These are phyloP conservation scores for Acromyrmex echinatior DNA, from an alignment of 1,140 invertebrate genomes.

Conservation along the genomic window DNA sequence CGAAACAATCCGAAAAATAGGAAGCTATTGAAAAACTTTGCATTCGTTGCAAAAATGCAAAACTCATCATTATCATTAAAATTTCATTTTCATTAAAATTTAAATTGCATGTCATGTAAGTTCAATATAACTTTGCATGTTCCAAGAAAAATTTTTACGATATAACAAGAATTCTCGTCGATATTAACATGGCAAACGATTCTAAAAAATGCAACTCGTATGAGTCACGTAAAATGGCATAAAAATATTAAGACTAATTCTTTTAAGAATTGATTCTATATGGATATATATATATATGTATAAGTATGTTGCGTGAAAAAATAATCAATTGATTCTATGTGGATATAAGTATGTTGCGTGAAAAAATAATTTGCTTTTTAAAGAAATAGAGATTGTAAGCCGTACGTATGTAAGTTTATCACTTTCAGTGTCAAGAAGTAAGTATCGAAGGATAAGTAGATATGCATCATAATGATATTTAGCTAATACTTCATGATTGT, in stretches of 20 bases:
- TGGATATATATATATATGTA: neutral
- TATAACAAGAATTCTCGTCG: neutral
- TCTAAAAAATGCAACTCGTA: slow-evolving; percentile 17
- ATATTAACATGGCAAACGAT: slow-evolving; percentile 9
- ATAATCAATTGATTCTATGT: slow-evolving; percentile 13
- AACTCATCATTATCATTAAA: neutral
- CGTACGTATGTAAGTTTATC: slow-evolving; percentile 31
- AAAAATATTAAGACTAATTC: slow-evolving; percentile 41
- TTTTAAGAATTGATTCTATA: slow-evolving; percentile 5
- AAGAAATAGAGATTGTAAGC: slow-evolving; percentile 40
- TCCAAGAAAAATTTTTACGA: slow-evolving; percentile 27
- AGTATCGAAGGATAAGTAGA: slow-evolving; percentile 58
- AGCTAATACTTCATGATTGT: slow-evolving; percentile 26
- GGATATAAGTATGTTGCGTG: slow-evolving; percentile 16
- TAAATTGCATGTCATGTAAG: neutral
- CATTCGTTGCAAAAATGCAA: neutral
- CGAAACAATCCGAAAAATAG: slow-evolving; percentile 38
- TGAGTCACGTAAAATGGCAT: slow-evolving; percentile 23
- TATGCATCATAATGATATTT: slow-evolving; percentile 47
- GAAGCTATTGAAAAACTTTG: neutral
- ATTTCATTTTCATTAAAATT: neutral
- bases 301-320: slow-evolving; percentile 34
- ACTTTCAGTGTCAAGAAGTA: slow-evolving; percentile 33
- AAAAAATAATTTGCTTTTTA: slow-evolving; percentile 34
- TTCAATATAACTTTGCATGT: neutral